Evolutionary conservation across 2,888 invertebrate genomes (phyloP), one percentile per base, ranked within the genome.

Genomic region (Caenorhabditis sp.): DNA sequence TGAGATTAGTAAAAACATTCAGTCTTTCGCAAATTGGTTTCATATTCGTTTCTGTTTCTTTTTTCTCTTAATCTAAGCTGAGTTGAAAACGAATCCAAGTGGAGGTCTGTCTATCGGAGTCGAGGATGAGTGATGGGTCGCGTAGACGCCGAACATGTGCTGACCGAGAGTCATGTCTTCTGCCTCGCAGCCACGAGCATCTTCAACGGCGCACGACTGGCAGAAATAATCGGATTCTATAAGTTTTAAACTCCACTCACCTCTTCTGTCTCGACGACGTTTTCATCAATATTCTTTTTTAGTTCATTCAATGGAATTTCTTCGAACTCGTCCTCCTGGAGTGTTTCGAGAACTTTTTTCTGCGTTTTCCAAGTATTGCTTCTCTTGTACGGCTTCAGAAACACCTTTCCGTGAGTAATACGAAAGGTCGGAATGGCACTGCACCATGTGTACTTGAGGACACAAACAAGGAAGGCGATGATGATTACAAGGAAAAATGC

Each of bases 141-240:
- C 77, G 61, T 78, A 69, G 51, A 78, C 50, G 20, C 77, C 77
- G 28, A 78, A 78, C 77, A 78, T 64, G 32, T 69, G 68, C 47
- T 78, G 77, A n/a, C 77, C 77, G n/a, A 78, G 47, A 2, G 77
- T 78, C 37, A 78, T 69, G 55, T 78, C 77, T 15, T 68, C 69
- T 0, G 9, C 28, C 0, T 62, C 77, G 37, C n/a, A 28, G 15
- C 47, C 28, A 9, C 69, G 74, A 24, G 51, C 74, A 9, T 58
- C 58, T 67, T 65, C 67, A 13, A 74, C 13, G 6, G n/a, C 18
- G 47, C 18, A 18, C 1, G 11, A 4, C 47, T 47, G n/a, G 9
- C 3, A 20, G 32, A 32, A 9, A 4, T 32, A 47, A 47, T 5
- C 4, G 18, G 18, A 47, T 6, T 40, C 8, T 15, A 9, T 13